Evolutionary conservation across 2,888 invertebrate species (phyloP).

Genomic region (Linnaemya tessellans): DNA sequence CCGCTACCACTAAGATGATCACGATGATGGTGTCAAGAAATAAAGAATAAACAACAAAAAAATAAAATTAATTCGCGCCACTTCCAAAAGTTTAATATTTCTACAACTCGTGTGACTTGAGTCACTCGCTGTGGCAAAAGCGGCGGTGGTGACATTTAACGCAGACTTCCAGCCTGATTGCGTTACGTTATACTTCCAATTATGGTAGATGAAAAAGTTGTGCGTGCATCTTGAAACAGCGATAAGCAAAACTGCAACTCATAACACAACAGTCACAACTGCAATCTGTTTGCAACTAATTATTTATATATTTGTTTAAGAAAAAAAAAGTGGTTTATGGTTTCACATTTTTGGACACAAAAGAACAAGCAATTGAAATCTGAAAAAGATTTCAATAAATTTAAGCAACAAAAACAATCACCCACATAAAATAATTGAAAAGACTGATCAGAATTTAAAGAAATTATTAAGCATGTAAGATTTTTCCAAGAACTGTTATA

Average conservation of each 20-base stretch:
- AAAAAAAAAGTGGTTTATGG: constrained; percentile 31
- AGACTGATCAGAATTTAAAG: neutral
- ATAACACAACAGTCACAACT: constrained; percentile 27
- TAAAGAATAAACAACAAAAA: constrained; percentile 33
- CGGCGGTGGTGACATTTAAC: constrained; percentile 67
- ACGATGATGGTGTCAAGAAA: constrained; percentile 50
- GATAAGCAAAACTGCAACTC: constrained; percentile 59
- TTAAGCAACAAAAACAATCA: neutral
- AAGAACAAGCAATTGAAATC: constrained; percentile 52
- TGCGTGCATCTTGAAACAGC: constrained; percentile 65
- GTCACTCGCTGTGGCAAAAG: constrained; percentile 34
- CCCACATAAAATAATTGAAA: constrained; percentile 9
- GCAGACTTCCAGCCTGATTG: constrained; percentile 45
- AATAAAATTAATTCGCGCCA: constrained; percentile 47
- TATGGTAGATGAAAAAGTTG: constrained; percentile 61
- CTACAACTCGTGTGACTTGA: constrained; percentile 33
- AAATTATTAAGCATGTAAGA: neutral
- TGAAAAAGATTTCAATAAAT: constrained; percentile 23
- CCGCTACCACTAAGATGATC: neutral
- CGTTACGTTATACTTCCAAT: constrained; percentile 70
- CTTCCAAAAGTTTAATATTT: constrained; percentile 32
- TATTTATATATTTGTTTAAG: neutral
- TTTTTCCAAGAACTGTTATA: neutral
- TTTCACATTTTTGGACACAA: constrained; percentile 35
- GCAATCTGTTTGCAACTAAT: constrained; percentile 41